Conservation (phyloP, 1,140 invertebrate species). For the Aphis gossypii region DNA sequence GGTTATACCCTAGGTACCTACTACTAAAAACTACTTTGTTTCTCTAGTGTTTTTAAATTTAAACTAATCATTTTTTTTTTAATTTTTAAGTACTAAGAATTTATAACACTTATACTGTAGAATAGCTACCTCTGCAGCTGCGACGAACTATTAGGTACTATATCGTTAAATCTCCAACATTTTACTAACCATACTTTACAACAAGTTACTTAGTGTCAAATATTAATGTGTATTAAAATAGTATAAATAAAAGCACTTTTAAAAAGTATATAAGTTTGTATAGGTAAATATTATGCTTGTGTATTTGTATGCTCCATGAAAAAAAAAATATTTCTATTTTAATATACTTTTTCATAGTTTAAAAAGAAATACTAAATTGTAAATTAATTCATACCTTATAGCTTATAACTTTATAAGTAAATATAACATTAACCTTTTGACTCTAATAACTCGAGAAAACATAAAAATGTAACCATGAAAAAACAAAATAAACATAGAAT, state of each 20-base stretch:
- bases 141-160: not conserved
- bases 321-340: not conserved
- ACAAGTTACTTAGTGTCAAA: conserved; percentile 5
- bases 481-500: not conserved
- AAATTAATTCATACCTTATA: not conserved
- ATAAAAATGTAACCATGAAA: conserved; percentile 8
- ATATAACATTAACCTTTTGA: not conserved
- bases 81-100: not conserved
- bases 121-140: not conserved
- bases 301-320: not conserved
- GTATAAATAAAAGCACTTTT: not conserved
- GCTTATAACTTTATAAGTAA: not conserved
- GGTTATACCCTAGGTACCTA: not conserved
- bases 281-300: not conserved
- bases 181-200: conserved; percentile 10
- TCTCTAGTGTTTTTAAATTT: not conserved
- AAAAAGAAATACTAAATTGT: not conserved
- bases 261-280: not conserved
- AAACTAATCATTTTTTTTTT: not conserved
- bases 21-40: not conserved
- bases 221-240: not conserved
- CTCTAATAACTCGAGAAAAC: conserved; percentile 12
- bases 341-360: not conserved
- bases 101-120: not conserved
- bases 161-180: not conserved